phyloP scores from a whole-genome alignment of 37 sponge, comb jelly and placozoan genomes.

The Hormiphora californensis region DNA sequence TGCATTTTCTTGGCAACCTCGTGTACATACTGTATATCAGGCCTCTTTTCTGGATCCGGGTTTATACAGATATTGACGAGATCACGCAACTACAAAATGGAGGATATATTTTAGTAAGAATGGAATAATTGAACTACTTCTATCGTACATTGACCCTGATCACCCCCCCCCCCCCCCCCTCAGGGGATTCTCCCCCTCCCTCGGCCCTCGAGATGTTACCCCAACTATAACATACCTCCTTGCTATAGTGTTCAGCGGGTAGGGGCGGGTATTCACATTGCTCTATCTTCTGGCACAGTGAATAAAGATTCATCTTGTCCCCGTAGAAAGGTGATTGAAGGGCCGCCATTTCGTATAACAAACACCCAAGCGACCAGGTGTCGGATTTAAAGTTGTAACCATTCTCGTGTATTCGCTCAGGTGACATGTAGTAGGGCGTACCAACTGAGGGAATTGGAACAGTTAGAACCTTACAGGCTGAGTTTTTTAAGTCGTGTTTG shows the following conservation, averaged over 20 bases:
- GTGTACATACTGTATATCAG: slow-evolving; percentile 73
- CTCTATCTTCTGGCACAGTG: slow-evolving; percentile 96
- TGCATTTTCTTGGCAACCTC: slow-evolving; percentile 83
- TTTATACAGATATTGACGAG: slow-evolving; percentile 83
- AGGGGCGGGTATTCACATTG: slow-evolving; percentile 99
- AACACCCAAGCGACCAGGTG: slow-evolving; percentile 98
- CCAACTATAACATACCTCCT: slow-evolving; percentile 60
- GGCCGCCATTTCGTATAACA: slow-evolving; percentile 98
- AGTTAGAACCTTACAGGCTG: no score
- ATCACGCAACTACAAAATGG: slow-evolving; percentile 75
- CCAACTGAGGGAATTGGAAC: slow-evolving; percentile 85
- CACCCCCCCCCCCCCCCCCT: no score
- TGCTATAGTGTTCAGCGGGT: slow-evolving; percentile 84
- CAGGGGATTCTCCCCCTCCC: no score
- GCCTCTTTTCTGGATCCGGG: slow-evolving; percentile 80
- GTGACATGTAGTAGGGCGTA: slow-evolving; percentile 99
- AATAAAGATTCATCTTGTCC: slow-evolving; percentile 98
- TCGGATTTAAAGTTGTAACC: slow-evolving; percentile 97
- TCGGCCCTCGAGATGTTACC: no score
- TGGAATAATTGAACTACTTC: background rate
- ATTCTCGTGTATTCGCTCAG: slow-evolving; percentile 94
- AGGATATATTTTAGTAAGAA: no score
- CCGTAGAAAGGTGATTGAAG: slow-evolving; percentile 99
- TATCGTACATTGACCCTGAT: background rate
- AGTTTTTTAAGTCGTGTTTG: no score